Evolutionary conservation across 1,140 invertebrate species (phyloP).

Genomic region (Trichonephila clavata): DNA sequence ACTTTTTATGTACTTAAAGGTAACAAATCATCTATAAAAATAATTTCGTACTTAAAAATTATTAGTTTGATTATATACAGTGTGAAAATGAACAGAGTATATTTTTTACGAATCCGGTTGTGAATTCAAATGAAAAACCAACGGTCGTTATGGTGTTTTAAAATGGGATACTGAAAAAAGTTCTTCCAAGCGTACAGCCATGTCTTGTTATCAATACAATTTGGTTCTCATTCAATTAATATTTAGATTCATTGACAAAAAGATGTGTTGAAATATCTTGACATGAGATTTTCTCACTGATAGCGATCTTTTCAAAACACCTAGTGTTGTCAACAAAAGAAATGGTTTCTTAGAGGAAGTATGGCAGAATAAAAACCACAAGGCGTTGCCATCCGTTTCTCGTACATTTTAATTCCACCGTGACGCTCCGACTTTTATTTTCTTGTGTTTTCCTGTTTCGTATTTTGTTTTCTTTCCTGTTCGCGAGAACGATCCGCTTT

Average conservation of each 20-base stretch:
- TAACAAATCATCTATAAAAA: no score
- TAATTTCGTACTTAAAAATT: no score
- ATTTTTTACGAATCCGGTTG: no score
- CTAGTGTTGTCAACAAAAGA: slow-evolving; percentile 51
- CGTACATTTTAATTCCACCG: slow-evolving; percentile 58
- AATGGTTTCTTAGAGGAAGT: slow-evolving; percentile 16
- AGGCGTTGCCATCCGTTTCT: slow-evolving; percentile 74
- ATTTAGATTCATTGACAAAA: not conserved
- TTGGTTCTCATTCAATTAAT: slow-evolving; percentile 5
- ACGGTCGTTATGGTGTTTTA: no score
- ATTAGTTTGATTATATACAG: no score
- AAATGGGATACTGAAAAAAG: no score
- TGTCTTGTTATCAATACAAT: not conserved
- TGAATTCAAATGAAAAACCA: no score
- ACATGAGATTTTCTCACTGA: slow-evolving; percentile 43
- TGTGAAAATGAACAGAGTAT: no score
- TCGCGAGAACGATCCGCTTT: not conserved
- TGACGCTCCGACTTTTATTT: slow-evolving; percentile 69
- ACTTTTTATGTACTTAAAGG: no score
- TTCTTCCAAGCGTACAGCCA: no score
- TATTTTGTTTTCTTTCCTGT: slow-evolving; percentile 28
- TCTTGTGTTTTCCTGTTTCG: slow-evolving; percentile 33
- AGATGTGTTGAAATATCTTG: not conserved
- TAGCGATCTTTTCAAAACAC: slow-evolving; percentile 28
- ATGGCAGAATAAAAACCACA: slow-evolving; percentile 21